Evolutionary conservation across 2,797 vertebrate species (phyloP), one percentile per base, ranked within the genome.

Genomic region (Acrossocheilus wenchowensis): DNA sequence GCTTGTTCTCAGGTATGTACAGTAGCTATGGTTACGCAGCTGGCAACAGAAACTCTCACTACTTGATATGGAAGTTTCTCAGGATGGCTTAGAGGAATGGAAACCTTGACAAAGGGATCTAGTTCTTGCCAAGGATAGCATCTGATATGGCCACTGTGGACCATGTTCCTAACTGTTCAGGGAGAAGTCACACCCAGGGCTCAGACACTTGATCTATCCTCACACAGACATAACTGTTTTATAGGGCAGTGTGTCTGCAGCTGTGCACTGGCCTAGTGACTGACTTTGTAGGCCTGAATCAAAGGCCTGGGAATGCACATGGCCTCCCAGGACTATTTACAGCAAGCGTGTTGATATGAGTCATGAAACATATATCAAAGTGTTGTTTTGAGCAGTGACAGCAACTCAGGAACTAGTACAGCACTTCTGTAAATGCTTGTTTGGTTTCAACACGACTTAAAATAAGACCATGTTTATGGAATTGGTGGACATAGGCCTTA

Each of bases 41-140:
- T 93, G 86, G 30, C 72, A 43, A 57, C 50, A 30, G n/a, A 80
- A 85, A 87, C 79, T 86, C 88, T 26, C 26, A 26, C 26, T 83
- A 87, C 84, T 72, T 14, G 75, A 87, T 92, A 90, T 89, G 26
- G 78, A 80, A 87, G 68, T 83, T 92, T 91, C 89, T 87, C 89
- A 84, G 89, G 92, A 92, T 62, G 54, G 45, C 71, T 85, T 84
- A 66, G 57, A 81, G 87, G 83, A 88, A 88, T 15, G 86, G 87
- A 90, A 91, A 86, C 85, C 86, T 64, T 89, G 90, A 86, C 88
- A 92, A 78, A 83, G 30, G 71, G 83, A 79, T 72, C 82, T 90
- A 77, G 86, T 83, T 83, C 83, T 83, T 17, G 39, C 78, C 71
- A 11, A 26, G 82, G 17, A 81, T 21, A 68, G 66, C 45, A 21